phyloP scores from a whole-genome alignment of 2,888 invertebrate genomes.

The Orthonevra nobilis region DNA sequence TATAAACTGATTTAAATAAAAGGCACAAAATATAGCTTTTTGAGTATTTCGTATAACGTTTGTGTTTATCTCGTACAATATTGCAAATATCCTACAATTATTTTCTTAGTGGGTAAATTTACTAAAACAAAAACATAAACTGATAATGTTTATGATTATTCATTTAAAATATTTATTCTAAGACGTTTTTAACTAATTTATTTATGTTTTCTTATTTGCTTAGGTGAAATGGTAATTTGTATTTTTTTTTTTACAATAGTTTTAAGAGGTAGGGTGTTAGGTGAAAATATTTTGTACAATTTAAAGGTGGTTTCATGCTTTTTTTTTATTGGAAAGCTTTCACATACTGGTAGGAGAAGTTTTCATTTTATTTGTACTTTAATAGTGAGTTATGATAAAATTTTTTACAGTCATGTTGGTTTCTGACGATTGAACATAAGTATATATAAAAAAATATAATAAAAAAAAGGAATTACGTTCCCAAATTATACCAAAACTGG shows the following conservation, averaged over 20 bases:
- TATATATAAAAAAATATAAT: too few species aligned
- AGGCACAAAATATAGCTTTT: conserved; percentile 70
- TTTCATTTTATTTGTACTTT: conserved; percentile 50
- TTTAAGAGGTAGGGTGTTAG: conserved; percentile 45
- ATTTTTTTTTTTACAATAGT: conserved; percentile 16
- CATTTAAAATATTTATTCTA: conserved; percentile 13
- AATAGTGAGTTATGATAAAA: conserved; percentile 24
- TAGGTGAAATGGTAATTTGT: conserved; percentile 4
- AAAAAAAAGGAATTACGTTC: too few species aligned
- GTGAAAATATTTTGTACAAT: conserved; percentile 51
- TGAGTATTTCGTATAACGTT: conserved; percentile 66
- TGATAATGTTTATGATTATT: conserved; percentile 25
- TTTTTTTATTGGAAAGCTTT: conserved; percentile 45
- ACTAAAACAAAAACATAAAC: conserved; percentile 12
- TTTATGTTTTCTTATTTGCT: conserved; percentile 28
- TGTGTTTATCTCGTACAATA: conserved; percentile 52
- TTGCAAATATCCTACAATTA: conserved; percentile 42
- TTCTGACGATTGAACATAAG: too few species aligned
- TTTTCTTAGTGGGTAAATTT: conserved; percentile 32
- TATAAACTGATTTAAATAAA: conserved; percentile 66
- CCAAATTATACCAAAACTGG: too few species aligned
- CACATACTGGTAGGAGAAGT: conserved; percentile 12
- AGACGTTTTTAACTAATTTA: not conserved
- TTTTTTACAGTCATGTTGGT: conserved; percentile 23
- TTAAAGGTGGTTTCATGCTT: conserved; percentile 1